These are phyloP conservation scores for Kuschelorhynchus macadamiae DNA, from an alignment of 2,888 invertebrate species.

Conservation along the genomic window DNA sequence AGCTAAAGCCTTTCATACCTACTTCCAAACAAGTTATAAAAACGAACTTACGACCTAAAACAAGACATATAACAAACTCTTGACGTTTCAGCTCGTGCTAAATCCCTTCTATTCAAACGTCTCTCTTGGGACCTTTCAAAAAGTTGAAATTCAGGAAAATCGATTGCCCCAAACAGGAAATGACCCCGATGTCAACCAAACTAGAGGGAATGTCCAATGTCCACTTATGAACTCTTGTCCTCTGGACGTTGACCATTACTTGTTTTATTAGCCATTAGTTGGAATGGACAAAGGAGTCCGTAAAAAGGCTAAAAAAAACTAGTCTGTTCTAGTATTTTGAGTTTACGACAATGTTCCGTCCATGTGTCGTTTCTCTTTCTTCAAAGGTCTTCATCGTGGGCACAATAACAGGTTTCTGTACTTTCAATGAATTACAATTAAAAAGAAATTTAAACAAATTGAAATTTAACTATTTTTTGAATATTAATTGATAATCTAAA, in stretches of 20 bases:
- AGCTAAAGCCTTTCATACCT: slow-evolving; percentile 1
- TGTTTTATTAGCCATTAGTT: slow-evolving; percentile 28
- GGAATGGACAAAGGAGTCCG: slow-evolving; percentile 4
- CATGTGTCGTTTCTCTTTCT: slow-evolving; percentile 13
- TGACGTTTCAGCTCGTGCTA: slow-evolving; percentile 41
- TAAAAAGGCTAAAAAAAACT: slow-evolving; percentile 14
- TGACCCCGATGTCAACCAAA: slow-evolving; percentile 29
- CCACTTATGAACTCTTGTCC: slow-evolving; percentile 38
- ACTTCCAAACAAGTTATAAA: slow-evolving; percentile 31
- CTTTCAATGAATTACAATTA: too few species aligned
- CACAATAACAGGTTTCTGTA: slow-evolving; percentile 17
- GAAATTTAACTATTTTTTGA: too few species aligned
- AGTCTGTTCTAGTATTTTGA: too few species aligned
- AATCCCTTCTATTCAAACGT: slow-evolving; percentile 28
- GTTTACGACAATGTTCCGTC: slow-evolving; percentile 2
- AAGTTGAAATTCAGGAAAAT: slow-evolving; percentile 37
- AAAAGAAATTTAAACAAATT: too few species aligned
- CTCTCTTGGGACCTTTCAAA: slow-evolving; percentile 6
- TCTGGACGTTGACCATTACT: slow-evolving; percentile 14
- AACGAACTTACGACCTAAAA: slow-evolving; percentile 39
- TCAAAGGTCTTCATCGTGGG: background rate
- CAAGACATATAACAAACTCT: slow-evolving; percentile 34
- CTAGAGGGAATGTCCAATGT: slow-evolving; percentile 22
- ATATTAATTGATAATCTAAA: too few species aligned
- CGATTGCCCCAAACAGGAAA: slow-evolving; percentile 32